Conservation (phyloP, 2,113 vertebrate genomes). For the Macrotis lagotis region DNA sequence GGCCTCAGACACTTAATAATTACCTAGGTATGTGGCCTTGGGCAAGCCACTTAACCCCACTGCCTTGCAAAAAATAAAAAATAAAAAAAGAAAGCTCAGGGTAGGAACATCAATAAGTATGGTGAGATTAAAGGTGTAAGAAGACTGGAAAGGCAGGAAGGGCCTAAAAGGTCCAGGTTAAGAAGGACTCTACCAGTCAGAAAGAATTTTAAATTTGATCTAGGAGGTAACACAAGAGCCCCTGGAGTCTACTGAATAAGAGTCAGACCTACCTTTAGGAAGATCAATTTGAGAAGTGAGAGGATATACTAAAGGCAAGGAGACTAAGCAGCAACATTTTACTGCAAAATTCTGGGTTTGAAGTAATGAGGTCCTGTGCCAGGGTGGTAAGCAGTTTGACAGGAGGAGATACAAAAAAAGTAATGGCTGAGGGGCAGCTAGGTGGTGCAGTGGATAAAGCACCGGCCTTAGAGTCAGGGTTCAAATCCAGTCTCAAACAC, state of each 20-base stretch:
- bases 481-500: no score
- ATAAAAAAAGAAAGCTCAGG: no score
- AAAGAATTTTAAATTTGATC: background rate
- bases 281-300: background rate
- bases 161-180: background rate
- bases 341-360: background rate
- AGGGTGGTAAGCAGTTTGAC: background rate
- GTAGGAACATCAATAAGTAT: background rate
- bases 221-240: slow-evolving; percentile 33
- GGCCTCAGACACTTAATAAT: no score
- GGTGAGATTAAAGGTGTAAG: background rate
- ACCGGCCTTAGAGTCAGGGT: no score
- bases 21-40: no score
- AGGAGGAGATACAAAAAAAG: background rate
- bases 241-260: background rate
- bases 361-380: background rate
- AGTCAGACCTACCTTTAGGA: background rate
- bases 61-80: no score
- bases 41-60: no score
- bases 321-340: background rate
- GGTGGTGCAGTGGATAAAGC: no score
- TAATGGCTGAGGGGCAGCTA: no score
- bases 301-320: background rate
- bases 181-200: background rate
- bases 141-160: background rate